Base-by-base conservation (phyloP, 1,140 invertebrate species). In the Pararge aegeria region DNA sequence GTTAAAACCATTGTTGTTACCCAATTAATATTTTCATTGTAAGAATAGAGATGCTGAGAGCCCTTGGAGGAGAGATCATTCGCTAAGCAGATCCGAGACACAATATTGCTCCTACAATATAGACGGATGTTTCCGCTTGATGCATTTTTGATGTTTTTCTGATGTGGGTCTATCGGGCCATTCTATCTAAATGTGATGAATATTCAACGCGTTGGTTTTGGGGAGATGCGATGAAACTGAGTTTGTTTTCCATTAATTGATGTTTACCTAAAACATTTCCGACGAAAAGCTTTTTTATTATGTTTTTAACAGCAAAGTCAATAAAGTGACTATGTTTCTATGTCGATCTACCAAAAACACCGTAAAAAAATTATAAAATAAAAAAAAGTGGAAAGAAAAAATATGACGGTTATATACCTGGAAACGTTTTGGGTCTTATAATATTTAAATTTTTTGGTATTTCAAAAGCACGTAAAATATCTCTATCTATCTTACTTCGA, bases 91-190 rank as follows among this genome's bases (percentile, higher is more conserved):
- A 62, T 57, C 51, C 55, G 62, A 75, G 73, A 69, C 70, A 77
- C 76, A 81, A 88, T 86, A 89, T 85, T 82, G 75, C 70, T 80
- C 70, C 67, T 75, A 89, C 81, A 87, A 84, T 81, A 79, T 87
- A 73, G 79, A 79, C 73, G 74, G 74, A 87, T 85, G 81, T 87
- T 89, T 89, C 87, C 87, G 87, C 84, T 83, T 89, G 87, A 89
- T 89, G 87, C 87, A 89, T 89, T 89, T 89, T 89, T 89, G 87
- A 89, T 89, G 87, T 89, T 87, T 89, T 89, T 89, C 87, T 89
- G 87, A 89, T 89, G 85, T 87, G 84, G 87, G 87, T 89, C 87
- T 89, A 89, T 89, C 87, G 82, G 74, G 53, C 74, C 73, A 69
- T 80, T 70, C 82, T 84, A 89, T 89, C 87, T 89, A 87, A 87